Evolutionary conservation across 2,888 invertebrate genomes (phyloP).

Genomic region (Pseudolycoriella hygida): DNA sequence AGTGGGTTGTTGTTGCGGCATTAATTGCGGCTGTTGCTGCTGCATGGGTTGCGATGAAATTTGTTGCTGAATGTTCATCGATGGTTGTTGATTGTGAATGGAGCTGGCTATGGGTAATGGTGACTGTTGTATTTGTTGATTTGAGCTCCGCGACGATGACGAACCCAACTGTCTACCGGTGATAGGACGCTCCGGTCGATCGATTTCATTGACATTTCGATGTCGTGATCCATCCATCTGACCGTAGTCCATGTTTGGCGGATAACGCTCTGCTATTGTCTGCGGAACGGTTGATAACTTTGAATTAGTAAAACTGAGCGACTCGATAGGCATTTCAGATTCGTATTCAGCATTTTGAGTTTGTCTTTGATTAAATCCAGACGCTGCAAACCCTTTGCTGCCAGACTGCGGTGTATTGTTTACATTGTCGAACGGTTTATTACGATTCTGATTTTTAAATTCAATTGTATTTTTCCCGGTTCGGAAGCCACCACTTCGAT

Average conservation of each 20-base stretch:
- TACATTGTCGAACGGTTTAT: background rate
- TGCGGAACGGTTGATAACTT: slow-evolving; percentile 7
- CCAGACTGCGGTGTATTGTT: background rate
- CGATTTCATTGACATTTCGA: slow-evolving; percentile 1
- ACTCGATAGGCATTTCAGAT: slow-evolving; percentile 9
- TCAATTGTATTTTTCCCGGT: slow-evolving; percentile 19
- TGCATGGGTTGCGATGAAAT: slow-evolving; percentile 16
- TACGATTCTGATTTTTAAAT: slow-evolving; percentile 19
- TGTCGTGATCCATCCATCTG: background rate
- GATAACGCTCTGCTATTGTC: background rate
- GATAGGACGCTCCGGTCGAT: background rate
- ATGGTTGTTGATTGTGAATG: slow-evolving; percentile 10
- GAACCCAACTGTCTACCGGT: background rate
- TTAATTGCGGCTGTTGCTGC: slow-evolving; percentile 17
- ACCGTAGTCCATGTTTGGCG: background rate
- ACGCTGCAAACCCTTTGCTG: background rate
- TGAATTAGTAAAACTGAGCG: slow-evolving; percentile 13
- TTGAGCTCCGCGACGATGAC: slow-evolving; percentile 2
- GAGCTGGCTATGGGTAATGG: slow-evolving; percentile 9
- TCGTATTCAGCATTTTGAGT: slow-evolving; percentile 5
- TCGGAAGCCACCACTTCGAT: background rate
- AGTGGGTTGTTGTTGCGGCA: slow-evolving; percentile 22
- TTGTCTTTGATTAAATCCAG: slow-evolving; percentile 4
- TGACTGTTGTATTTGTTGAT: slow-evolving; percentile 10
- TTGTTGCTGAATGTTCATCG: slow-evolving; percentile 18